These are phyloP conservation scores for Choloepus hoffmanni DNA, from an alignment of 2,113 vertebrate genomes.

Conservation along the genomic window DNA sequence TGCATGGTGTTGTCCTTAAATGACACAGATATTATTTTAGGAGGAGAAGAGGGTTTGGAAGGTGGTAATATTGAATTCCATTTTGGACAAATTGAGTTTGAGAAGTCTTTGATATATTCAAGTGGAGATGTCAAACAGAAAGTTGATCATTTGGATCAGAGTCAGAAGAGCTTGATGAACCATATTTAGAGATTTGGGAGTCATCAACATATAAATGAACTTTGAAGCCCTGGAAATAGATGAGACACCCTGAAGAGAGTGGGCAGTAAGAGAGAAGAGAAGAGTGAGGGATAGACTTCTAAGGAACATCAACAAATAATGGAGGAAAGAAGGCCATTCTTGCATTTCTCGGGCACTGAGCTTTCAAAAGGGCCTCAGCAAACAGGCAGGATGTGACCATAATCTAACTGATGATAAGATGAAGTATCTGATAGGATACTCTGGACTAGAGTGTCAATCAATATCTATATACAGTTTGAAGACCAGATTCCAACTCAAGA, in stretches of 20 bases:
- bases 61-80: neutral
- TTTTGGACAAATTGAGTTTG: neutral
- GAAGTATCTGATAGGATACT: neutral
- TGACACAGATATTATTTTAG: neutral
- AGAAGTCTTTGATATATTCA: constrained; percentile 25
- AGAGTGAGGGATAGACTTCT: neutral
- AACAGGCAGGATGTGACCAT: constrained; percentile 13
- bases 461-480: constrained; percentile 47
- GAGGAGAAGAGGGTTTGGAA: constrained; percentile 9
- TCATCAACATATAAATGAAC: neutral
- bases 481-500: constrained; percentile 35
- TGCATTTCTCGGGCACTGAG: constrained; percentile 7
- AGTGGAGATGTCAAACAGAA: neutral
- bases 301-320: neutral
- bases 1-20: neutral
- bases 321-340: neutral
- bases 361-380: constrained; percentile 37
- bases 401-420: constrained; percentile 27
- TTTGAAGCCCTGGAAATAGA: neutral
- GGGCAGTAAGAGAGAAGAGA: neutral
- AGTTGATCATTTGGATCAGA: neutral
- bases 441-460: neutral
- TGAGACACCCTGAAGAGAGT: neutral
- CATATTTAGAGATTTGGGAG: neutral
- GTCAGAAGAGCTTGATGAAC: neutral